phyloP scores from a whole-genome alignment of 2,797 vertebrate species.

The Eleutherodactylus coqui region DNA sequence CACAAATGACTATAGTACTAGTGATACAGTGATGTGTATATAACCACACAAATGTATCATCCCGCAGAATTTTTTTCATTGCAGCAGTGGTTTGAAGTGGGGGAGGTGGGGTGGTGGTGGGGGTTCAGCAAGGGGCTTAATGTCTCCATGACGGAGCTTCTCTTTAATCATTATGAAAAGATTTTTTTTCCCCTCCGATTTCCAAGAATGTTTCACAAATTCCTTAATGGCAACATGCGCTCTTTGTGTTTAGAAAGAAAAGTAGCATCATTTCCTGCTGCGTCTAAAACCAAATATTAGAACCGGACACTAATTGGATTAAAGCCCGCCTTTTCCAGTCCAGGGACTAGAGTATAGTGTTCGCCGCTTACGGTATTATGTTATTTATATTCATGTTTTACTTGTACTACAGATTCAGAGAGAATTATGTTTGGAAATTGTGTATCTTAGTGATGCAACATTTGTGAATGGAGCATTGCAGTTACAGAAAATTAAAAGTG shows the following conservation, averaged over 20 bases:
- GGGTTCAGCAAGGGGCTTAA: not conserved
- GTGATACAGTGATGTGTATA: too few relatives aligned
- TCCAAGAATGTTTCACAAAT: not conserved
- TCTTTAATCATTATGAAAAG: not conserved
- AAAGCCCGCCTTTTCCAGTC: not conserved
- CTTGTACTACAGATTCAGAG: not conserved
- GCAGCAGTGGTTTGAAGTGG: not conserved
- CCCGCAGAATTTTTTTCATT: not conserved
- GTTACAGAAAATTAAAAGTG: not conserved
- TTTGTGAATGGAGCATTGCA: not conserved
- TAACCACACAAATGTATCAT: too few relatives aligned
- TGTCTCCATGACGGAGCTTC: not conserved
- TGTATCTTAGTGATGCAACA: not conserved
- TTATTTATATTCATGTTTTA: not conserved
- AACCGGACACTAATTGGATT: constrained; percentile 38
- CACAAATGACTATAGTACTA: too few relatives aligned
- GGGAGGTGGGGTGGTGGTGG: not conserved
- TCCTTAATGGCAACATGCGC: not conserved
- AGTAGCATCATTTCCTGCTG: constrained; percentile 36
- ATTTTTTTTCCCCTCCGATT: not conserved
- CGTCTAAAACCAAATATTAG: constrained; percentile 9
- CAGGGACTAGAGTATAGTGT: not conserved
- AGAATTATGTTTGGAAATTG: not conserved
- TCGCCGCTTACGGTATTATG: not conserved
- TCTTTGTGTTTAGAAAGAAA: not conserved